Conservation (phyloP, 2,797 vertebrate species). For the Sebastes steindachneri region DNA sequence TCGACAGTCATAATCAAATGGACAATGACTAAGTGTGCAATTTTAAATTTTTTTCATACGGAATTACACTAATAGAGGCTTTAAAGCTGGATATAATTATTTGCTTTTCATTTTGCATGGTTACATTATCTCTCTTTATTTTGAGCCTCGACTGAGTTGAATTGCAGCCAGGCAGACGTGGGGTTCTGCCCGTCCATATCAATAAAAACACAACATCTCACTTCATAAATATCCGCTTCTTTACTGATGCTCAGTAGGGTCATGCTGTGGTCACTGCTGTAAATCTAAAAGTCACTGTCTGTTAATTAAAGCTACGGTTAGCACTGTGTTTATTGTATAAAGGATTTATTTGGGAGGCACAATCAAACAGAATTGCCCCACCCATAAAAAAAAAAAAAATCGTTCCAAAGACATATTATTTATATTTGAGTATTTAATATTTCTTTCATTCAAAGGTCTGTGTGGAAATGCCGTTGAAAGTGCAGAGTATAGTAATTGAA, state of each 20-base stretch:
- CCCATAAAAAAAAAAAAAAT: background rate
- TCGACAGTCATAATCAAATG: slow-evolving; percentile 74
- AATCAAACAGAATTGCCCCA: background rate
- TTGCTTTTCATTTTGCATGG: slow-evolving; percentile 67
- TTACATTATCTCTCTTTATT: slow-evolving; percentile 64
- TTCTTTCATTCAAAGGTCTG: background rate
- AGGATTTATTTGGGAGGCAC: background rate
- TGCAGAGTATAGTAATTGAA: background rate
- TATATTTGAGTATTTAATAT: background rate
- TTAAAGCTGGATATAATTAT: slow-evolving; percentile 76
- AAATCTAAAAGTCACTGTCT: slow-evolving; percentile 13
- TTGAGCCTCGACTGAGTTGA: slow-evolving; percentile 35
- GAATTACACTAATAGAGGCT: slow-evolving; percentile 69
- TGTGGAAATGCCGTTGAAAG: background rate
- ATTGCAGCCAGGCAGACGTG: background rate
- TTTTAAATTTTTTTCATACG: slow-evolving; percentile 66
- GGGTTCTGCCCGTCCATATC: slow-evolving; percentile 13
- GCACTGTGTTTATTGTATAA: background rate
- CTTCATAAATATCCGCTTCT: slow-evolving; percentile 27
- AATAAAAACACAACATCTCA: slow-evolving; percentile 34
- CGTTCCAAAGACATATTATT: background rate
- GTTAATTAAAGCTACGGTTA: slow-evolving; percentile 4
- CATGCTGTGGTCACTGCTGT: slow-evolving; percentile 21
- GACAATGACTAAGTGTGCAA: slow-evolving; percentile 75
- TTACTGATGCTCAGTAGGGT: slow-evolving; percentile 16